A percentile compares a stretch with the other conserved stretches of the same genome.
Evolutionary conservation across 2,797 vertebrate genomes (phyloP).

Genomic region (Myotis vivesi): DNA sequence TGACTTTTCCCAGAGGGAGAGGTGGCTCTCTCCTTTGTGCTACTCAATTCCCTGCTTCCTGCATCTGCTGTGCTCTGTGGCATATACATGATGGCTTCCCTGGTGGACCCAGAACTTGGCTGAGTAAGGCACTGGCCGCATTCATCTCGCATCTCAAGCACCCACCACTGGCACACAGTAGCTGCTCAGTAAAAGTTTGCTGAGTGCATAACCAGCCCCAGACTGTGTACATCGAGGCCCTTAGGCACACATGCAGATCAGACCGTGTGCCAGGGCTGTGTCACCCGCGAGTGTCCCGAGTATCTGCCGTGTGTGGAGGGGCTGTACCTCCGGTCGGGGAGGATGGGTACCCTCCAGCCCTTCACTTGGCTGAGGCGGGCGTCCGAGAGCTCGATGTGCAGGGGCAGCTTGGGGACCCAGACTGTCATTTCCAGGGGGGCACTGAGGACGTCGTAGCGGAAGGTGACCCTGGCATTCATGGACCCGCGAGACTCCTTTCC

Average conservation of each 20-base stretch:
- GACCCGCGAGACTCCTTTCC: slow-evolving; percentile 97
- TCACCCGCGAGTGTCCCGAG: background rate
- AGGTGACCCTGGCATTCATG: slow-evolving; percentile 96
- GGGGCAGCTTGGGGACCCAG: slow-evolving; percentile 97
- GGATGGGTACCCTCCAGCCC: slow-evolving; percentile 98
- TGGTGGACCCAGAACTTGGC: background rate
- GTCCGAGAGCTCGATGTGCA: slow-evolving; percentile 95
- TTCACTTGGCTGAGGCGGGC: slow-evolving; percentile 95
- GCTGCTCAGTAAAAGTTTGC: background rate
- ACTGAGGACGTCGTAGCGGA: slow-evolving; percentile 95
- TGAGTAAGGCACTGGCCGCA: background rate
- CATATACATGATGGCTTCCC: background rate
- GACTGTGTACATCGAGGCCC: background rate
- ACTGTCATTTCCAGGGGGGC: slow-evolving; percentile 96
- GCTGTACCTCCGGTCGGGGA: slow-evolving; percentile 92
- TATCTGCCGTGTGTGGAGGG: background rate
- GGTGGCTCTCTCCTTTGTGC: background rate
- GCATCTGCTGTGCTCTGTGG: background rate
- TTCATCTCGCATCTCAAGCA: background rate
- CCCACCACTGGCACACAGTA: background rate
- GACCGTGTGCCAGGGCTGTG: background rate
- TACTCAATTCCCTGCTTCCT: background rate
- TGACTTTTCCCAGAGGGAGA: background rate
- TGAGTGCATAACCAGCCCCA: background rate
- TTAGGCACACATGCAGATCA: background rate